Conservation (phyloP, 2,888 invertebrate species). For the Epinotia ramella region DNA sequence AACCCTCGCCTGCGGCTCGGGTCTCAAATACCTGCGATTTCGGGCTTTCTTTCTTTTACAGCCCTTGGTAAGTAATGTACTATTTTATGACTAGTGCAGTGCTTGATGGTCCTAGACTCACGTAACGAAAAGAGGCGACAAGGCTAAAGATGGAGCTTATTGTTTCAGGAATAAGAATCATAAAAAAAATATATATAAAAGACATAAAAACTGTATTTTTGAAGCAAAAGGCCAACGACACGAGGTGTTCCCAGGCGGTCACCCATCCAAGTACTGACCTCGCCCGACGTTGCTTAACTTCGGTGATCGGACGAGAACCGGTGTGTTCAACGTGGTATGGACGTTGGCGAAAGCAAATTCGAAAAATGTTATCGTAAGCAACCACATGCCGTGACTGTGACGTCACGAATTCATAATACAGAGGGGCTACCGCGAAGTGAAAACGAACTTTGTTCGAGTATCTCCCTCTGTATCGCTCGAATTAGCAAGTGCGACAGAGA, state of each 20-base stretch:
- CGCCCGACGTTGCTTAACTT: constrained; percentile 56
- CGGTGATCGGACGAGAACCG: constrained; percentile 57
- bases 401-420: background rate
- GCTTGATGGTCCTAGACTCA: too few species aligned
- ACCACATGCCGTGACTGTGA: background rate
- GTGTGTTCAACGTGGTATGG: constrained; percentile 55
- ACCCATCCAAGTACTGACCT: constrained; percentile 55
- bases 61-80: too few species aligned
- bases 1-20: too few species aligned
- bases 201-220: background rate
- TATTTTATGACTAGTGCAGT: too few species aligned
- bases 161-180: background rate
- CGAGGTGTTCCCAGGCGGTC: constrained; percentile 55
- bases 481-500: too few species aligned
- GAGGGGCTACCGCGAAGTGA: too few species aligned
- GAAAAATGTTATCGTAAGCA: background rate
- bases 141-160: background rate
- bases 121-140: too few species aligned
- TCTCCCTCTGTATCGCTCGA: too few species aligned
- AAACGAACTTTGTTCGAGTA: too few species aligned
- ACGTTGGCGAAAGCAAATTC: constrained; percentile 48
- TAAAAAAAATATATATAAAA: background rate
- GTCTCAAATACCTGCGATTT: too few species aligned
- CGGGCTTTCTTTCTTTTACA: too few species aligned
- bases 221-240: constrained; percentile 49